These are phyloP conservation scores for Marcusenius ussheri DNA, from an alignment of 2,113 vertebrate genomes.

Conservation along the genomic window DNA sequence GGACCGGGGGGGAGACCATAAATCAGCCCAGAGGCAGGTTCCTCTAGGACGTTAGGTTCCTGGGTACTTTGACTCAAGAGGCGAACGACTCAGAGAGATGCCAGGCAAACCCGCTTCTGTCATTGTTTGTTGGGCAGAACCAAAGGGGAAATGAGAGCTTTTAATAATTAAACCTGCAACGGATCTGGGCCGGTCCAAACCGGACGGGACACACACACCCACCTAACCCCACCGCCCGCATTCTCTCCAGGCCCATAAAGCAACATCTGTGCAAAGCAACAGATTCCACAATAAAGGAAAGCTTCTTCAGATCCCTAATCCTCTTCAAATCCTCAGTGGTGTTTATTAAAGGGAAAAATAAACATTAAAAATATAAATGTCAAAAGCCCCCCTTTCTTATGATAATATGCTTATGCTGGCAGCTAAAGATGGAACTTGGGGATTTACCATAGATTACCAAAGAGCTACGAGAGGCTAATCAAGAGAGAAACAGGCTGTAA, in stretches of 20 bases:
- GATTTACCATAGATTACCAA: conserved; percentile 26
- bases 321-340: conserved; percentile 24
- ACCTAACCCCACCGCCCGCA: background rate
- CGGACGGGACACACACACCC: background rate
- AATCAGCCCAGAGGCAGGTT: background rate
- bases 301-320: conserved; percentile 33
- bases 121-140: background rate
- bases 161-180: background rate
- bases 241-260: conserved; percentile 12
- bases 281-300: conserved; percentile 28
- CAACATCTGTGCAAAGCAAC: conserved; percentile 19
- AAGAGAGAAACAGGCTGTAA: conserved; percentile 11
- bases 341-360: conserved; percentile 28
- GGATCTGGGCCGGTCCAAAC: background rate
- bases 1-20: background rate
- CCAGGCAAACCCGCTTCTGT: background rate
- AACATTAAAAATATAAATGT: conserved; percentile 21
- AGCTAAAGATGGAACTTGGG: conserved; percentile 17
- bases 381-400: conserved; percentile 18
- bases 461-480: conserved; percentile 25
- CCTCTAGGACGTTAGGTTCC: background rate
- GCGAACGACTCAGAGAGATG: too few relatives aligned
- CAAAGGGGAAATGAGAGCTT: background rate
- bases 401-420: conserved; percentile 30
- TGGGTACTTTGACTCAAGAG: background rate